phyloP scores from a whole-genome alignment of 2,888 invertebrate genomes.

The Acleris emargana region DNA sequence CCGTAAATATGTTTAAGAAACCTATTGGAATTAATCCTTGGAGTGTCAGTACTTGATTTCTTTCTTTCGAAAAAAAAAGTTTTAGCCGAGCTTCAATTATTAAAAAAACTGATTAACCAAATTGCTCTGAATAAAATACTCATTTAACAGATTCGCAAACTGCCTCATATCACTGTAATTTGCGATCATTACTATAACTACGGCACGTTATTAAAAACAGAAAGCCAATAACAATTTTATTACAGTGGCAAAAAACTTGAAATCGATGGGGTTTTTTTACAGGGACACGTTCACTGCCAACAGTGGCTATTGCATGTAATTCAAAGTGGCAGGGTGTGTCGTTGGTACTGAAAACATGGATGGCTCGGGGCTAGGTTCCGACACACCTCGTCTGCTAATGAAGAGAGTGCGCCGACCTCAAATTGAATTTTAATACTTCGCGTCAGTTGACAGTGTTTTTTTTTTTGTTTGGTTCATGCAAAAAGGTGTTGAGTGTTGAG shows the following conservation, averaged over 20 bases:
- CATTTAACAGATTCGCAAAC: conserved; percentile 13
- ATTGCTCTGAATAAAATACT: not conserved
- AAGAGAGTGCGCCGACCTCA: conserved; percentile 22
- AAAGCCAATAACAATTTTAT: conserved; percentile 18
- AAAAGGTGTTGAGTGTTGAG: not conserved
- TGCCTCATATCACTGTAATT: conserved; percentile 17
- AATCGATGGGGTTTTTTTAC: conserved; percentile 26
- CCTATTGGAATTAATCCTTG: too few species aligned
- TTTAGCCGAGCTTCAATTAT: too few species aligned
- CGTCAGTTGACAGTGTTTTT: not conserved
- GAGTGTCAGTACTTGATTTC: too few species aligned
- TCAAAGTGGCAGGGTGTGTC: too few species aligned
- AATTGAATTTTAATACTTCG: conserved; percentile 13
- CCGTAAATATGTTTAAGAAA: too few species aligned
- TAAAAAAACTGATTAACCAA: too few species aligned
- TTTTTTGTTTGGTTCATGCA: not conserved
- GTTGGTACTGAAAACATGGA: not conserved
- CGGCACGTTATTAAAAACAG: conserved; percentile 14
- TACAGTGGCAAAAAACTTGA: conserved; percentile 15
- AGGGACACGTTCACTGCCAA: not conserved
- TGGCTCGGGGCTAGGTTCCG: conserved; percentile 18
- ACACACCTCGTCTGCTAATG: conserved; percentile 37
- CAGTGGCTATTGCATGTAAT: too few species aligned
- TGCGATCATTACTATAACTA: conserved; percentile 16
- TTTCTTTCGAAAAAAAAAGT: too few species aligned